These are phyloP conservation scores for Ormyrus thymus DNA, from an alignment of 2,888 invertebrate genomes.

Conservation along the genomic window DNA sequence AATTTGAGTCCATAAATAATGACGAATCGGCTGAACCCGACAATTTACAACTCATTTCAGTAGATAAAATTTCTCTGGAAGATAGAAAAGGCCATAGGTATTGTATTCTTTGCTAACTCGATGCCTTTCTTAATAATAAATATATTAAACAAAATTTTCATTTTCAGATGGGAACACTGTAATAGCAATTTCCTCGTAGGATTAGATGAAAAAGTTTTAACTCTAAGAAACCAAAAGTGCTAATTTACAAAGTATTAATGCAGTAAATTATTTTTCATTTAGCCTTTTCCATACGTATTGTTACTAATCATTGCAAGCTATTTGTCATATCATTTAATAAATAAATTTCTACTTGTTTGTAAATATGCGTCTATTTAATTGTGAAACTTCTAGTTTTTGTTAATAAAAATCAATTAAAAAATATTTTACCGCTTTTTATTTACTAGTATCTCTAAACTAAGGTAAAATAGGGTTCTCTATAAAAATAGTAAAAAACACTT, in stretches of 20 bases:
- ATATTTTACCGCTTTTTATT: too few species aligned
- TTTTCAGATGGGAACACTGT: constrained; percentile 67
- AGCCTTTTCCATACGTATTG: neutral
- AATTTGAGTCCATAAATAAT: constrained; percentile 61
- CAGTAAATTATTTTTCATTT: constrained; percentile 38
- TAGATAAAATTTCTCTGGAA: constrained; percentile 66
- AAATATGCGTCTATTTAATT: neutral
- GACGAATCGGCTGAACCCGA: constrained; percentile 57
- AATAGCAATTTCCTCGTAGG: constrained; percentile 58
- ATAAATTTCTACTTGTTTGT: constrained; percentile 24
- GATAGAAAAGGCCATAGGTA: constrained; percentile 70
- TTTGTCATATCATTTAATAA: constrained; percentile 34
- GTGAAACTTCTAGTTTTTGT: too few species aligned
- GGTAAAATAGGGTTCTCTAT: too few species aligned
- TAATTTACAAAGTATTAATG: constrained; percentile 25
- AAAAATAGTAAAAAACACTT: too few species aligned
- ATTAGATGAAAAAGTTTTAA: constrained; percentile 57
- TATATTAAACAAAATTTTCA: neutral
- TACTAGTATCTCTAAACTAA: too few species aligned
- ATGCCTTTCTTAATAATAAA: neutral
- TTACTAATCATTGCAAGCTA: constrained; percentile 13
- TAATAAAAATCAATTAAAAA: too few species aligned
- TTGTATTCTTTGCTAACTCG: neutral
- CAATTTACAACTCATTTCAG: constrained; percentile 58
- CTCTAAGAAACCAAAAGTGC: constrained; percentile 60